Conservation (phyloP, 2,797 vertebrate genomes). For the Gymnoscopelus braueri region DNA sequence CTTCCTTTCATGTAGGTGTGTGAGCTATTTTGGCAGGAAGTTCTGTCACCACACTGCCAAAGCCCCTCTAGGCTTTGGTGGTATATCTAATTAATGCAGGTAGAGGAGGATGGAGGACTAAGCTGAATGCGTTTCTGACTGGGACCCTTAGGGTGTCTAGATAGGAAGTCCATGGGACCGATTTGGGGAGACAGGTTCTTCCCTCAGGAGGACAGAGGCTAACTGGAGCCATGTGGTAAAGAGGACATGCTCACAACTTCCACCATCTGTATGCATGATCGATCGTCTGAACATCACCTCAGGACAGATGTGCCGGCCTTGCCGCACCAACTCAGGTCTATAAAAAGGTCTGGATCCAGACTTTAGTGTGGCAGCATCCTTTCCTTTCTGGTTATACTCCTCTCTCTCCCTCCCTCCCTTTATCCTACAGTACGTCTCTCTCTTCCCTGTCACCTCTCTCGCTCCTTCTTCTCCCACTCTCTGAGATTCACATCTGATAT, state of each 20-base stretch:
- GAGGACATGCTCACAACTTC: constrained; percentile 30
- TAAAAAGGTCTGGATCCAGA: not conserved
- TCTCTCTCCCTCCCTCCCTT: not conserved
- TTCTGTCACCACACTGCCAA: not conserved
- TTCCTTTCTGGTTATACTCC: not conserved
- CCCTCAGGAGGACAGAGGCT: constrained; percentile 36
- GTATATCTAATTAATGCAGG: constrained; percentile 16
- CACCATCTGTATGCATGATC: constrained; percentile 35
- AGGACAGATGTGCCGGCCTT: constrained; percentile 19
- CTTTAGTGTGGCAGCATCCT: constrained; percentile 16
- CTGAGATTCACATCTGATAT: constrained; percentile 14
- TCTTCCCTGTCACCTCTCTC: not conserved
- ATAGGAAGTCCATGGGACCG: constrained; percentile 25
- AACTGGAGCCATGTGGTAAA: constrained; percentile 47
- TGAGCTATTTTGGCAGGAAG: not conserved
- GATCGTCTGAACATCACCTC: constrained; percentile 37
- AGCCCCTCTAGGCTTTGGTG: not conserved
- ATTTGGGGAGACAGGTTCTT: constrained; percentile 29
- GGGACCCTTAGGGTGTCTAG: constrained; percentile 34
- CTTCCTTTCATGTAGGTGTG: not conserved
- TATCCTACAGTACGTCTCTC: no score
- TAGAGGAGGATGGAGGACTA: constrained; percentile 1
- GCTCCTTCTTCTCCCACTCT: not conserved
- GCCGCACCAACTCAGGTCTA: not conserved
- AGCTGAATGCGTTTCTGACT: constrained; percentile 17